These are phyloP conservation scores for Protodeltote pygarga DNA, from an alignment of 2,888 invertebrate genomes.

Conservation along the genomic window DNA sequence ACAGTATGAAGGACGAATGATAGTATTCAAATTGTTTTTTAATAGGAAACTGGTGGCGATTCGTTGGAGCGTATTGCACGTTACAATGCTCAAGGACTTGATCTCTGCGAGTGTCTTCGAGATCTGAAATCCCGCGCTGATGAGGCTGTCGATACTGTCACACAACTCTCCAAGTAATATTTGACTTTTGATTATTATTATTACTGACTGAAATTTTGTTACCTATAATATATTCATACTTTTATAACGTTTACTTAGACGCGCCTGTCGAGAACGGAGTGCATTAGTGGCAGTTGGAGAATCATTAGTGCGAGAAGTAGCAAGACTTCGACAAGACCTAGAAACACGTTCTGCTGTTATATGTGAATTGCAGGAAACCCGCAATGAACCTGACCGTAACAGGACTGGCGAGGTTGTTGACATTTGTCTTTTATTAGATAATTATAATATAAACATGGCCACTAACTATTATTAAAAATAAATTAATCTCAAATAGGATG, in stretches of 20 bases:
- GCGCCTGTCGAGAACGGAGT: constrained; percentile 68
- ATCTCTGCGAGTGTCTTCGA: constrained; percentile 72
- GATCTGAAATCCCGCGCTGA: constrained; percentile 69
- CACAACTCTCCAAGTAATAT: constrained; percentile 70
- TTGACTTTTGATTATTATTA: background rate
- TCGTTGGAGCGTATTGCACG: constrained; percentile 65
- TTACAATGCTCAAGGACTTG: constrained; percentile 73
- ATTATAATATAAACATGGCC: background rate
- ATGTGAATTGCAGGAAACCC: constrained; percentile 57
- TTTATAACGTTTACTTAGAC: no score
- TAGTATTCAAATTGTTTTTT: background rate
- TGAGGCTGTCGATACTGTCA: constrained; percentile 64
- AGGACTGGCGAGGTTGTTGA: constrained; percentile 63
- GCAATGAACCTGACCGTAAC: constrained; percentile 55
- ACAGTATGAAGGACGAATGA: background rate
- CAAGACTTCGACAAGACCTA: constrained; percentile 69
- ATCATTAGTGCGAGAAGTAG: constrained; percentile 74
- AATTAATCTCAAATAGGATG: constrained; percentile 50
- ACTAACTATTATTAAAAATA: background rate
- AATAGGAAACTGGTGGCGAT: constrained; percentile 53
- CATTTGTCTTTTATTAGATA: background rate
- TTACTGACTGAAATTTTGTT: background rate
- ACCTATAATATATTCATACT: no score
- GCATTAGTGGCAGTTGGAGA: constrained; percentile 72
- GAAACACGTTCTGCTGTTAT: constrained; percentile 57